Conservation (phyloP, 2,888 invertebrate species). For the Acrobasis consociella region DNA sequence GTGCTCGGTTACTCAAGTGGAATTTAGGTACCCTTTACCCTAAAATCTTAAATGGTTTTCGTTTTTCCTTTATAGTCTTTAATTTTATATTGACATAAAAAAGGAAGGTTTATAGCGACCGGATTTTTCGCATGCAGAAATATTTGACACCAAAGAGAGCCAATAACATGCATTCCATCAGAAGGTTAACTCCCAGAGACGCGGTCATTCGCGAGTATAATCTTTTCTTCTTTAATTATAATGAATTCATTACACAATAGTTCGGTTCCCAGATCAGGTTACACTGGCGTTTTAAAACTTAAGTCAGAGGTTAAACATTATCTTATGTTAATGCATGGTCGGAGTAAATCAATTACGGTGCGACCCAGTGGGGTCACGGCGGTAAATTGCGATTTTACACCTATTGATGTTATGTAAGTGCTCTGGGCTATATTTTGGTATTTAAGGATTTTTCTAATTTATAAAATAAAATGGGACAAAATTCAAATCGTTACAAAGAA, state of each 20-base stretch:
- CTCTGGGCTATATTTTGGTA: conserved; percentile 26
- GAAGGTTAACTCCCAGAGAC: neutral
- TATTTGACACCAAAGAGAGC: no score
- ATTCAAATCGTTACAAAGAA: no score
- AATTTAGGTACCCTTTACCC: no score
- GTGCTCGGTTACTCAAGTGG: no score
- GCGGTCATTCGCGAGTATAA: neutral
- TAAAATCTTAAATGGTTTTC: no score
- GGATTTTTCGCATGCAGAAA: no score
- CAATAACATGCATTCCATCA: no score
- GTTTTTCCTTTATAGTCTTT: no score
- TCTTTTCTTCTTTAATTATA: neutral
- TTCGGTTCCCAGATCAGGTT: conserved; percentile 33
- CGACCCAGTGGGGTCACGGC: conserved; percentile 70
- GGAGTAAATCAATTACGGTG: conserved; percentile 79
- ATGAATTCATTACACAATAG: conserved; percentile 19
- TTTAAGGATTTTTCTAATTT: neutral
- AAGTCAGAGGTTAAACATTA: conserved; percentile 78
- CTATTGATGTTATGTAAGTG: conserved; percentile 60
- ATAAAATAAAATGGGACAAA: neutral
- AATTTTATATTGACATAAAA: no score
- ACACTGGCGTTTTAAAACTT: conserved; percentile 67
- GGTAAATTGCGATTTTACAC: conserved; percentile 57
- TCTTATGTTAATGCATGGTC: conserved; percentile 80
- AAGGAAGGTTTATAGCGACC: no score